A percentile compares a stretch with the other conserved stretches of the same genome.
phyloP scores from a whole-genome alignment of 2,113 vertebrate species.

The Pelusios castaneus region DNA sequence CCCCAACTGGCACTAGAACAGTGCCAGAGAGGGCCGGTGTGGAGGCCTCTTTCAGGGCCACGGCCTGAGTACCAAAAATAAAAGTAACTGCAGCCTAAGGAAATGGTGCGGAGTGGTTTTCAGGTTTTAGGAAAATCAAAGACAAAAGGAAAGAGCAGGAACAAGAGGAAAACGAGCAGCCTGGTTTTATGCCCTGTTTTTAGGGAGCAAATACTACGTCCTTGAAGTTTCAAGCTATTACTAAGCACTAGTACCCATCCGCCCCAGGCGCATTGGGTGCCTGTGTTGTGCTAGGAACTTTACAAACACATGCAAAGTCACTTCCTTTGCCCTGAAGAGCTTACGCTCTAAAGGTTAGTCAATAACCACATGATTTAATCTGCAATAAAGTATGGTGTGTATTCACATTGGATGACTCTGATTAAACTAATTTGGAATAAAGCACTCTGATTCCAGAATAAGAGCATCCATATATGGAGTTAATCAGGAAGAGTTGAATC shows the following conservation, averaged over 20 bases:
- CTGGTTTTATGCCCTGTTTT: slow-evolving; percentile 42
- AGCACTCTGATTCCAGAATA: not conserved
- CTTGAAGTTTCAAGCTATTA: slow-evolving; percentile 47
- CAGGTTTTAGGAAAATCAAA: slow-evolving; percentile 56
- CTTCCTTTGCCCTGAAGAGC: not conserved
- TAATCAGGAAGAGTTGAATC: not conserved
- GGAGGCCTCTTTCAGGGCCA: not conserved
- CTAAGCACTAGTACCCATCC: not conserved
- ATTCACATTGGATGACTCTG: not conserved
- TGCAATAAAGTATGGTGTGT: not conserved
- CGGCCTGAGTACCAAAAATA: not conserved
- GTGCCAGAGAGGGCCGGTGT: not conserved
- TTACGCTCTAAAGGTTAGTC: not conserved
- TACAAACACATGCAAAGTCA: rapidly evolving
- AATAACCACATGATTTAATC: not conserved
- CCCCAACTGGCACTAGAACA: not conserved
- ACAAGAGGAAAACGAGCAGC: slow-evolving; percentile 47
- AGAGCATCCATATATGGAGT: not conserved
- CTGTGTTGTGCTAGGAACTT: not conserved
- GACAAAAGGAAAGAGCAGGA: slow-evolving; percentile 55
- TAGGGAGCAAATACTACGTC: slow-evolving; percentile 5
- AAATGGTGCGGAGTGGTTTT: not conserved
- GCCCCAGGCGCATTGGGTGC: not conserved
- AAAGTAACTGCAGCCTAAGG: not conserved
- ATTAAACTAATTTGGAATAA: not conserved